Evolutionary conservation across 2,113 vertebrate genomes (phyloP).

Genomic region (Pagrus major): DNA sequence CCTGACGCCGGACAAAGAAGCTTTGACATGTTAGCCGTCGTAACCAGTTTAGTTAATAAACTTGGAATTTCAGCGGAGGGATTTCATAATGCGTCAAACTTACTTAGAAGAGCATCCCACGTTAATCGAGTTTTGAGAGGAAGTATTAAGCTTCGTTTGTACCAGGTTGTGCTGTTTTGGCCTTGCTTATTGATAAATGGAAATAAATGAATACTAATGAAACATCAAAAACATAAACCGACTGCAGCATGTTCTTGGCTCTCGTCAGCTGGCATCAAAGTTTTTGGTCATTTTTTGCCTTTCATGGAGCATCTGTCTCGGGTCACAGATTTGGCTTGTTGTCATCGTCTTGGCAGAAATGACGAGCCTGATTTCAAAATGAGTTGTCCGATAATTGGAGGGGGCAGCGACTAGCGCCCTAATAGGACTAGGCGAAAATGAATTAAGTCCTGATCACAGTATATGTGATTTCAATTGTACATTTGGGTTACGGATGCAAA

Average conservation of each 20-base stretch:
- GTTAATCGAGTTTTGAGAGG: background rate
- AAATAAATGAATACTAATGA: background rate
- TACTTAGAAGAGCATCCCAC: background rate
- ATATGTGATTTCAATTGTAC: background rate
- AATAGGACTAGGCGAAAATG: background rate
- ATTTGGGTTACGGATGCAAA: no score
- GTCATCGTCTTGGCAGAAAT: slow-evolving; percentile 5
- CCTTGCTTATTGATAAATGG: background rate
- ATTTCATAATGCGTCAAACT: slow-evolving; percentile 34
- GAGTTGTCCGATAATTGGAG: background rate
- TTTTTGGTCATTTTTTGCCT: slow-evolving; percentile 2
- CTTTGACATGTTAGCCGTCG: slow-evolving; percentile 37
- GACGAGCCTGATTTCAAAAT: slow-evolving; percentile 18
- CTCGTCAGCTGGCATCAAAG: background rate
- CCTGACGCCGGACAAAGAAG: slow-evolving; percentile 33
- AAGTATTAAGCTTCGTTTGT: background rate
- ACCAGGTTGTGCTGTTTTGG: background rate
- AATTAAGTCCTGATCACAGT: background rate
- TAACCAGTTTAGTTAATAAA: slow-evolving; percentile 57
- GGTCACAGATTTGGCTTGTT: slow-evolving; percentile 5
- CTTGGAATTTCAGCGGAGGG: slow-evolving; percentile 31
- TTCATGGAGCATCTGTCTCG: background rate
- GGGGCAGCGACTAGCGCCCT: background rate
- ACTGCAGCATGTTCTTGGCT: background rate
- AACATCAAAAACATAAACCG: background rate